These are phyloP conservation scores for Neotragus moschatus DNA, from an alignment of 2,113 vertebrate genomes.

Conservation along the genomic window DNA sequence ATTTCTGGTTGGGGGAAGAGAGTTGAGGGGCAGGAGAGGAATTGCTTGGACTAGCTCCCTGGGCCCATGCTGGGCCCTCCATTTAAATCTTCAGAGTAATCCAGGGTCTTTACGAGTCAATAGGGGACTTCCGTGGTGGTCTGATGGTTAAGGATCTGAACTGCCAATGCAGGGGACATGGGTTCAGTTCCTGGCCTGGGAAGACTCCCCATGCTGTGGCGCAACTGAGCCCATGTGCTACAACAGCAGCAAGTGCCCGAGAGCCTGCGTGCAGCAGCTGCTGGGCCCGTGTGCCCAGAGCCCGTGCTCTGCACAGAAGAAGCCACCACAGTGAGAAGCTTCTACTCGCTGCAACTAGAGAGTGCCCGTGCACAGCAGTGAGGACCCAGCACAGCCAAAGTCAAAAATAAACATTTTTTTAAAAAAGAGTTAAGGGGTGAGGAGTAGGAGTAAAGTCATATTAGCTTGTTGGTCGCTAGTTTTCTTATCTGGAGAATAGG, in stretches of 20 bases:
- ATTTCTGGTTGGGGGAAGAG: not conserved
- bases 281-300: not conserved
- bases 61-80: not conserved
- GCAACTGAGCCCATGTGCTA: not conserved
- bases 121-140: not conserved
- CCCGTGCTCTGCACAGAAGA: not conserved
- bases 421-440: not conserved
- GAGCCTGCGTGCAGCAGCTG: not conserved
- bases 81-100: not conserved
- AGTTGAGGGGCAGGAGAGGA: fast-evolving
- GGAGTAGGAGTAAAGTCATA: not conserved
- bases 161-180: not conserved
- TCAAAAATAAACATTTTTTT: not conserved
- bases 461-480: not conserved
- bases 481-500: not conserved
- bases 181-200: not conserved
- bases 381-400: not conserved
- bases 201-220: not conserved
- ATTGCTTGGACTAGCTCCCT: not conserved
- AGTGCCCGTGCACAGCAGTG: too few relatives aligned
- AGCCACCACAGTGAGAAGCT: not conserved
- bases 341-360: not conserved
- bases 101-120: not conserved
- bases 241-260: fast-evolving
- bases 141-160: not conserved